Percentiles rank a stretch among this genome's conserved stretches.
Conservation (phyloP, 2,888 invertebrate genomes). For the Orthosia gothica region DNA sequence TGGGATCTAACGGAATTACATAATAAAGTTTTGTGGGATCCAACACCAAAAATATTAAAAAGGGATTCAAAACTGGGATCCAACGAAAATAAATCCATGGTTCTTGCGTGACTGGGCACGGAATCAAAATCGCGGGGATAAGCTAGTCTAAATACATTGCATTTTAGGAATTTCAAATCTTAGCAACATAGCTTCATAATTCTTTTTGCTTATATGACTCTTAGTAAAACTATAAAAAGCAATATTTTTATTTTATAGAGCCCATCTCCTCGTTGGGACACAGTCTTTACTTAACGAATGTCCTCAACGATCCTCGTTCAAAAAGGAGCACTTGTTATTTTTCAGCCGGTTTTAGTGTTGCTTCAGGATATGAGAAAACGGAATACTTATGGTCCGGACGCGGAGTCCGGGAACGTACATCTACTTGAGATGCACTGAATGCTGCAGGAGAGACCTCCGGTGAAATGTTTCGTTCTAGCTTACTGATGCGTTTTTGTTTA, state of each 20-base stretch:
- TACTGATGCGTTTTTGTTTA: conserved; percentile 48
- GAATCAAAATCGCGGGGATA: no score
- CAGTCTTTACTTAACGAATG: conserved; percentile 53
- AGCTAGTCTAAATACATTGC: no score
- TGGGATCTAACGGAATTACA: no score
- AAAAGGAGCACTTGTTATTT: conserved; percentile 57
- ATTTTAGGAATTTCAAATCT: no score
- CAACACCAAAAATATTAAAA: no score
- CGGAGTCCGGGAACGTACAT: conserved; percentile 30
- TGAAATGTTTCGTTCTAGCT: conserved; percentile 34
- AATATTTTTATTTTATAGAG: background rate
- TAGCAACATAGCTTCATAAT: no score
- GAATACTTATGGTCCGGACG: conserved; percentile 59
- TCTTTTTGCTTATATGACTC: background rate
- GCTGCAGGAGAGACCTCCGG: background rate
- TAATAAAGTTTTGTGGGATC: no score
- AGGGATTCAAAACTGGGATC: no score
- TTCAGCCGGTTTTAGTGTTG: conserved; percentile 59
- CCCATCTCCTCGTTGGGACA: background rate
- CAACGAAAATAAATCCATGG: no score
- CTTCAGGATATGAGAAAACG: conserved; percentile 65
- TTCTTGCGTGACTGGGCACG: no score
- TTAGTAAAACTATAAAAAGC: background rate
- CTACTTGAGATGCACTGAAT: conserved; percentile 48
- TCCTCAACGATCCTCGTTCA: conserved; percentile 49